phyloP scores from a whole-genome alignment of 2,888 invertebrate species.

The Dynastes maya region DNA sequence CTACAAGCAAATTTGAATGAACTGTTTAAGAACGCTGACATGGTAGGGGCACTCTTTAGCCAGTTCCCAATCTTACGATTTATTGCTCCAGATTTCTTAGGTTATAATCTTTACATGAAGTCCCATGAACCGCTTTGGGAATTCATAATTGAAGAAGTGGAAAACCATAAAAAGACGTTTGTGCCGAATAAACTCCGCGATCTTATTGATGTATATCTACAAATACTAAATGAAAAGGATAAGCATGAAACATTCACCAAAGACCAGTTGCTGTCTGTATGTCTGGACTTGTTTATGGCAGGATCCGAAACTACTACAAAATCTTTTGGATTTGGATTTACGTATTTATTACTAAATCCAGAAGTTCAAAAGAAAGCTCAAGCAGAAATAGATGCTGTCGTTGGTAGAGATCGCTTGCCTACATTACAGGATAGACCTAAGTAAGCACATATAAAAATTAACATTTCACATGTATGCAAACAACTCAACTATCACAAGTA shows the following conservation, averaged over 20 bases:
- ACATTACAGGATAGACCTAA: conserved; percentile 80
- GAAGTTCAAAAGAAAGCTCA: conserved; percentile 83
- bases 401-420: conserved; percentile 81
- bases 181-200: conserved; percentile 79
- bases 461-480: no score
- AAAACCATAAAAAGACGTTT: conserved; percentile 79
- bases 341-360: conserved; percentile 81
- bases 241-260: conserved; percentile 77
- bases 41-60: conserved; percentile 86
- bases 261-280: conserved; percentile 83
- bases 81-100: conserved; percentile 83
- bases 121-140: conserved; percentile 83
- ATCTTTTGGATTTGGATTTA: conserved; percentile 83
- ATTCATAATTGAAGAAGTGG: conserved; percentile 81
- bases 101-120: conserved; percentile 82
- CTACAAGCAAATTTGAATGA: conserved; percentile 81
- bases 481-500: no score
- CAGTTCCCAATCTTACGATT: conserved; percentile 82
- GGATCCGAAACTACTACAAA: conserved; percentile 91
- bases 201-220: conserved; percentile 87
- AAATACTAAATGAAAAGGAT: conserved; percentile 77
- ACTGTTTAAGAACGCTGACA: conserved; percentile 83
- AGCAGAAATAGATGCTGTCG: conserved; percentile 83
- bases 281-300: conserved; percentile 90
- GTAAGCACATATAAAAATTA: conserved; percentile 70